Conservation (phyloP, 1,140 invertebrate species). For the Acyrthosiphon pisum region DNA sequence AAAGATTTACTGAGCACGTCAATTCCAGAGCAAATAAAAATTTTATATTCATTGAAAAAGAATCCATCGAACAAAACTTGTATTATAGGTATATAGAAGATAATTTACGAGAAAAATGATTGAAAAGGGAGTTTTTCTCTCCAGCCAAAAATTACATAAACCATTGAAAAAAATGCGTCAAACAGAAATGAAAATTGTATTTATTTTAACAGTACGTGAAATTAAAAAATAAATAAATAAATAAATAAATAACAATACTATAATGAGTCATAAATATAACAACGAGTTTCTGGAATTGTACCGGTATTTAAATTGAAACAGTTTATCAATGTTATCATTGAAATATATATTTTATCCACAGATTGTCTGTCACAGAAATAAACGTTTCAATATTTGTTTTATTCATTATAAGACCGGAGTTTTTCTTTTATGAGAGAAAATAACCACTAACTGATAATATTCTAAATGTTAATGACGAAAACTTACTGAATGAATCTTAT, state of each 20-base stretch:
- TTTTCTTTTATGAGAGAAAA: background rate
- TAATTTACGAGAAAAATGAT: slow-evolving; percentile 33
- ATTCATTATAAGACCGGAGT: background rate
- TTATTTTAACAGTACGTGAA: background rate
- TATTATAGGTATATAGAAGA: background rate
- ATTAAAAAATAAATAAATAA: background rate
- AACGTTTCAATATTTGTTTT: slow-evolving; percentile 13
- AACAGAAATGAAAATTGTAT: background rate
- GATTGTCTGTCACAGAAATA: background rate
- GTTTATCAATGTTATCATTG: background rate
- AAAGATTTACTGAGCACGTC: background rate
- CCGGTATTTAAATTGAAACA: background rate
- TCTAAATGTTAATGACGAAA: slow-evolving; percentile 23
- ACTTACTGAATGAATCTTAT: slow-evolving; percentile 13
- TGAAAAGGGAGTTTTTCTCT: slow-evolving; percentile 7
- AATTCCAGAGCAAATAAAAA: background rate
- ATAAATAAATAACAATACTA: background rate
- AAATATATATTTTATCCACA: background rate
- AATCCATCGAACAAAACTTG: background rate
- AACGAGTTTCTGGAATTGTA: background rate
- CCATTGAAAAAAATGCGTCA: background rate
- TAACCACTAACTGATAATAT: background rate
- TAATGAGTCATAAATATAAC: background rate
- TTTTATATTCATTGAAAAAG: slow-evolving; percentile 4
- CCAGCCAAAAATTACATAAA: background rate